Evolutionary conservation across 2,797 vertebrate species (phyloP), one percentile per base, ranked within the genome.

Genomic region (Ispidina picta): DNA sequence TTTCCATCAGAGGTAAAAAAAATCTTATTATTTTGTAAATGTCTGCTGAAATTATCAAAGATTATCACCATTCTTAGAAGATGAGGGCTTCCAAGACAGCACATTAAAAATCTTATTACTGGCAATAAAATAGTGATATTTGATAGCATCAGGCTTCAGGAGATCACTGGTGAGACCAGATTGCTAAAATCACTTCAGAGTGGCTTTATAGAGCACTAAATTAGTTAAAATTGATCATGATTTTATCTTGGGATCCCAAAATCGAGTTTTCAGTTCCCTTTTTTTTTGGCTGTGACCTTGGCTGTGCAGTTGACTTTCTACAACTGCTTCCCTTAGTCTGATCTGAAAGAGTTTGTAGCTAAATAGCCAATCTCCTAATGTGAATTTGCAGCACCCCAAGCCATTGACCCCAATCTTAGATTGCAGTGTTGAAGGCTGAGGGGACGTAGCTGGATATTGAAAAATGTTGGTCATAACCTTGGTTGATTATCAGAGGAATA

Each of bases 41-140:
- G 51, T 62, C 66, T 92, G 20, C 49, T 81, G 76, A 92, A 94
- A 92, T 94, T 90, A 78, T 72, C 33, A 46, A 77, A 78, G 23
- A 66, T 87, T 85, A 62, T 78, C 70, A 63, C 20, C 0, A 0
- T 80, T 77, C 66, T 83, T 51, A 81, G 43, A 92, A 66, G 63
- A 54, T 52, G 17, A 92, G 17, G 5, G 22, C 18, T 90, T 83
- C 64, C 86, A 83, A 66, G 33, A 39, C 12, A 86, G 12, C 14
- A 56, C 29, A 73, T 84, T 23, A 81, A 86, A 81, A 79, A 74
- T 51, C 44, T 63, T 72, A 41, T 25, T 80, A 51, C 44, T 76
- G 37, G 39, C 25, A 83, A 83, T 41, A 78, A 88, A 94, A 81
- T 13, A 2, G 39, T 64, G 39, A 77, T 26, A 92, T 78, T 81